Percentiles rank a stretch among this genome's conserved stretches.
These are phyloP conservation scores for Zaprionus capensis DNA, from an alignment of 1,140 invertebrate species.

Conservation along the genomic window DNA sequence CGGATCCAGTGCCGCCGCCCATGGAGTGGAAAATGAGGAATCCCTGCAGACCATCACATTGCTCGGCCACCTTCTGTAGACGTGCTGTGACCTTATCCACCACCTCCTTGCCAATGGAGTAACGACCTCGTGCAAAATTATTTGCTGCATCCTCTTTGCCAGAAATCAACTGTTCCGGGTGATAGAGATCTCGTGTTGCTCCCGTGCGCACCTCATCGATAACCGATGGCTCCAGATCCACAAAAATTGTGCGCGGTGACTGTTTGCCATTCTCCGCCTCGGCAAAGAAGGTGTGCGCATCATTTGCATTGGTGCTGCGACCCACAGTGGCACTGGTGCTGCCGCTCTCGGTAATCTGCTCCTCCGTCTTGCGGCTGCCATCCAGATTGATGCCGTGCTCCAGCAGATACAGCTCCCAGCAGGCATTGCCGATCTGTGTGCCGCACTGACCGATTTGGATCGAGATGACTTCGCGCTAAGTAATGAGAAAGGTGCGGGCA, in stretches of 20 bases:
- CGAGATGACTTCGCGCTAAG: conserved; percentile 88
- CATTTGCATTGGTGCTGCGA: conserved; percentile 65
- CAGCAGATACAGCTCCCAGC: conserved; percentile 91
- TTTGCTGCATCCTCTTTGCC: conserved; percentile 94
- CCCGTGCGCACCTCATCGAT: conserved; percentile 88
- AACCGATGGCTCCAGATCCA: conserved; percentile 85
- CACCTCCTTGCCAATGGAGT: conserved; percentile 92
- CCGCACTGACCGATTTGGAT: conserved; percentile 89
- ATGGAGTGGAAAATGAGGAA: conserved; percentile 93
- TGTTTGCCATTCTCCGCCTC: conserved; percentile 87
- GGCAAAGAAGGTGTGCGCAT: conserved; percentile 87
- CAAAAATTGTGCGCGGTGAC: conserved; percentile 86
- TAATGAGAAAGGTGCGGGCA: neutral
- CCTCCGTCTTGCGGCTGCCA: conserved; percentile 84
- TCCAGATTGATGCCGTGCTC: conserved; percentile 90
- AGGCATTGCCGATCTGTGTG: conserved; percentile 90
- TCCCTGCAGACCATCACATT: conserved; percentile 92
- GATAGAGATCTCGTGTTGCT: conserved; percentile 87
- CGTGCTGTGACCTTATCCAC: conserved; percentile 89
- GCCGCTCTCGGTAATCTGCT: conserved; percentile 69
- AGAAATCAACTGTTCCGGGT: conserved; percentile 90
- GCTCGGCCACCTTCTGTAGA: conserved; percentile 90
- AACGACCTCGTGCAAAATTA: conserved; percentile 91
- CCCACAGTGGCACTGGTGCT: conserved; percentile 57
- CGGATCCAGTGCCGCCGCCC: conserved; percentile 92